Base-by-base conservation (phyloP, 2,113 vertebrate species). In the Phrynosoma platyrhinos region DNA sequence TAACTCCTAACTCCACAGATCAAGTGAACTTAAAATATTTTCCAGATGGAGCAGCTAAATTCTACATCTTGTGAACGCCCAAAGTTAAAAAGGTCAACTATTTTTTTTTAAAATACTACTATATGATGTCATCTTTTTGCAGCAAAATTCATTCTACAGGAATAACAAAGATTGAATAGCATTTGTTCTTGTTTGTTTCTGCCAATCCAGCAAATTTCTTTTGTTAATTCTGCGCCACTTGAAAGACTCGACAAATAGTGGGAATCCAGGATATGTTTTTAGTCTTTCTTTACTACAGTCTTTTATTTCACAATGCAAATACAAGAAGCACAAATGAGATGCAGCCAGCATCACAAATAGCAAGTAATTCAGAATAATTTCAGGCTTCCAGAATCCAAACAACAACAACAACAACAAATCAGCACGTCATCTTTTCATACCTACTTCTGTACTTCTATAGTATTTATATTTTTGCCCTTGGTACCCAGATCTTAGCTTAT, bases 1-100 rank as follows among this genome's bases (percentile, higher is more conserved):
- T 36, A 36, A 36, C 36, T 93, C 91, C 93, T 93, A 94, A 94
- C 90, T 82, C 95, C 85, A 84, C 87, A 94, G 93, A 95, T 94
- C 93, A 92, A 92, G 94, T 82, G 90, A 90, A 85, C 88, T 89
- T 92, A 86, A 96, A 96, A 97, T 95, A 93, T 91, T 94, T 96
- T 96, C 96, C 97, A 96, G 97, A 97, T 97, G 97, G 95, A 92
- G 68, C 83, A 42, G 90, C 75, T 83, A 91, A 95, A 93, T 13
- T 64, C 89, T 91, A 91, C 95, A 87, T 89, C 92, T 89, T 84
- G 94, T 94, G 87, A 95, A 96, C 94, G 94, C 93, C 92, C 85
- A 75, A 88, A 89, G 91, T 95, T 96, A 94, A 92, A 95, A 95
- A 92, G 92, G 91, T 94, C 93, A 92, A 92, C 84, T 42, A 83